These are phyloP conservation scores for Leptopilina drosophilae DNA, from an alignment of 2,888 invertebrate genomes.

Conservation along the genomic window DNA sequence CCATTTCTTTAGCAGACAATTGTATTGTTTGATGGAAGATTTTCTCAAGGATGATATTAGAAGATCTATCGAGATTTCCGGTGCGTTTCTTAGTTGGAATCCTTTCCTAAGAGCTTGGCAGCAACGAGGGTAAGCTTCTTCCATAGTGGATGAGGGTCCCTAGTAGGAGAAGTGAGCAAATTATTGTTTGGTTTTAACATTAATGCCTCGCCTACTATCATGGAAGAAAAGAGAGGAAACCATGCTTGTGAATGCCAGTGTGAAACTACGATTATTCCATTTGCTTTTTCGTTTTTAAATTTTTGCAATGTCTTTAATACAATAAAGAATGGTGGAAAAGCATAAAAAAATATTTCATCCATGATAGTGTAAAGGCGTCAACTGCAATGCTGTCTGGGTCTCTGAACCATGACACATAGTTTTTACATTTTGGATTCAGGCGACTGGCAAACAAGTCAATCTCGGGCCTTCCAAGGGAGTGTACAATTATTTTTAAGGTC, in stretches of 20 bases:
- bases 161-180: constrained; percentile 53
- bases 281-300: constrained; percentile 40
- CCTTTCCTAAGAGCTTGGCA: constrained; percentile 57
- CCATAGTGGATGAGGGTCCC: constrained; percentile 51
- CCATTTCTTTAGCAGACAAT: constrained; percentile 48
- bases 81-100: constrained; percentile 49
- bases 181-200: constrained; percentile 37
- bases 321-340: constrained; percentile 44
- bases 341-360: constrained; percentile 43
- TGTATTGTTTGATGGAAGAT: constrained; percentile 8
- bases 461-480: constrained; percentile 44
- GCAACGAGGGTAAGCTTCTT: constrained; percentile 59
- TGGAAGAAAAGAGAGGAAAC: constrained; percentile 43
- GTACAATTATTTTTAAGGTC: constrained; percentile 27
- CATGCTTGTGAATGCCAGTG: constrained; percentile 45
- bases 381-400: constrained; percentile 53
- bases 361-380: constrained; percentile 59
- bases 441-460: constrained; percentile 59
- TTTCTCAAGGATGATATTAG: constrained; percentile 30
- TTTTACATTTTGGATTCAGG: constrained; percentile 54
- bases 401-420: constrained; percentile 58
- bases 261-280: constrained; percentile 50
- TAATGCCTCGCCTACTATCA: constrained; percentile 27
- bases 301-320: constrained; percentile 47
- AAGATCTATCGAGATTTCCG: constrained; percentile 41